phyloP scores from a whole-genome alignment of 2,113 vertebrate species.

The Narcine bancroftii region DNA sequence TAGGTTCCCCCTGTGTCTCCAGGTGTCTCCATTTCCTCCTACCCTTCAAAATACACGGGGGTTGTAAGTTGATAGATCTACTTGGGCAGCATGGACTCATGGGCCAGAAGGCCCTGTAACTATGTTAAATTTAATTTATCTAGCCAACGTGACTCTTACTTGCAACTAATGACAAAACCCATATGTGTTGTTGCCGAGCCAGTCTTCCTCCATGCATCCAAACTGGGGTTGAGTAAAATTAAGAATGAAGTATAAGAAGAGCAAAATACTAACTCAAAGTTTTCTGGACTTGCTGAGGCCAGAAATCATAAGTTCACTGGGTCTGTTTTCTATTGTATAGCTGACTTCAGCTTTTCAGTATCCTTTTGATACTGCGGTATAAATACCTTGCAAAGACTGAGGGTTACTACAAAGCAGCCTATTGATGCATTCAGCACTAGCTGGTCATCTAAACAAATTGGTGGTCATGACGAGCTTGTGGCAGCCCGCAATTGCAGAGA shows the following conservation, averaged over 20 bases:
- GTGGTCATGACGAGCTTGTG: too few species aligned
- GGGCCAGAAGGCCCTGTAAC: too few species aligned
- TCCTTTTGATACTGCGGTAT: neutral
- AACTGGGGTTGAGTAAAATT: neutral
- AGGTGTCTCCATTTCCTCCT: too few species aligned
- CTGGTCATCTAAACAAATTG: neutral
- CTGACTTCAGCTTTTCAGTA: neutral
- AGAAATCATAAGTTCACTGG: neutral
- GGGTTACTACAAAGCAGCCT: neutral
- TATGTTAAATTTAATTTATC: too few species aligned
- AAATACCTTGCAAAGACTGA: neutral
- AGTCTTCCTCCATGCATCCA: neutral
- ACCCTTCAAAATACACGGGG: too few species aligned
- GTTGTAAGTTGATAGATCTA: too few species aligned
- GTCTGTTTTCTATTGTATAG: neutral
- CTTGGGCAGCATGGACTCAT: too few species aligned
- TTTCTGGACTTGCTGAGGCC: neutral
- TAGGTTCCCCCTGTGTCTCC: too few species aligned
- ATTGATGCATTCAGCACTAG: neutral
- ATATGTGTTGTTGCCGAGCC: neutral
- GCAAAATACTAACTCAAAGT: neutral
- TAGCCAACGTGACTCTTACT: too few species aligned
- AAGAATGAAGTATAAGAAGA: neutral
- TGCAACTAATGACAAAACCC: neutral
- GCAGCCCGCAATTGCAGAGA: too few species aligned